Evolutionary conservation across 2,797 vertebrate species (phyloP), one percentile per base, ranked within the genome.

Genomic region (Merluccius polli): DNA sequence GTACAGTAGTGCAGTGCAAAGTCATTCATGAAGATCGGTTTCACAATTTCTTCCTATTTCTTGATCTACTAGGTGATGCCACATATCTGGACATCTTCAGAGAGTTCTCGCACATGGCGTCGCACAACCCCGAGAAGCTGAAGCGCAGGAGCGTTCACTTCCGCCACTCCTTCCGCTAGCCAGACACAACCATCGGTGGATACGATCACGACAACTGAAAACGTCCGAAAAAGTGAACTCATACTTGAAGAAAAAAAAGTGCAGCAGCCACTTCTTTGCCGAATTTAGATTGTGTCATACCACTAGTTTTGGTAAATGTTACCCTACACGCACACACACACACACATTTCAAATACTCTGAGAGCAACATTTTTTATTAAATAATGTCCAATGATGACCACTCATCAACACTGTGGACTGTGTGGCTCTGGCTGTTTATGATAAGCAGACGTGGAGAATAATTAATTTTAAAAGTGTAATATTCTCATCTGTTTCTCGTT

Each of bases 81-180:
- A 96, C 95, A 0, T 96, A 96, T 85, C 89, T 95, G 6, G 95
- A 97, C 91, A 96, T 97, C 92, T 96, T 96, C 89, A 79, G 95
- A 21, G 96, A 97, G 70, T 96, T 96, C 85, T 96, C 95, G 41
- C 95, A 96, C 90, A 96, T 97, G 95, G 96, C 96, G 0, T 97
- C 95, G 0, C 95, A 97, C 89, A 94, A 96, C 83, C 96, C 94
- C 0, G 97, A 98, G 87, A 98, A 97, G 82, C 92, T 97, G 85
- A 96, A 95, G 69, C 88, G 95, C 24, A 92, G 95, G 85, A 95
- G 94, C 70, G 87, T 95, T 29, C 93, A 96, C 77, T 95, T 95
- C 91, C 90, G 94, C 21, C 95, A 94, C 81, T 94, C 93, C 78
- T 94, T 94, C 93, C 91, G 92, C 87, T 94, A 90, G 82, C n/a